Conservation (phyloP, 2,113 vertebrate species). For the Leuciscus idus region DNA sequence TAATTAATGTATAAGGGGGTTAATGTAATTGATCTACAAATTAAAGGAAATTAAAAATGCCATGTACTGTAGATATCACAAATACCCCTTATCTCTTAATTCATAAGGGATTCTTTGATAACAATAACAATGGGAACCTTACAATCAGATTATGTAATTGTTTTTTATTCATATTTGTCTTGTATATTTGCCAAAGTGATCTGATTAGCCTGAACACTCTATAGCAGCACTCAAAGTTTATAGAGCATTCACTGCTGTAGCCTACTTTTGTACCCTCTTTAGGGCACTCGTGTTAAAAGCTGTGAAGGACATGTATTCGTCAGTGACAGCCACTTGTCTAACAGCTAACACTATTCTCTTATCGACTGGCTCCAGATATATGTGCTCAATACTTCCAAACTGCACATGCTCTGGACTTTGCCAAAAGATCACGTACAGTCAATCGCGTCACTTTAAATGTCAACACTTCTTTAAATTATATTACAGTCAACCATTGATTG, state of each 20-base stretch:
- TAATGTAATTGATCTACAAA: neutral
- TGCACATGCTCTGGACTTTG: too few species aligned
- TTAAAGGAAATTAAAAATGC: neutral
- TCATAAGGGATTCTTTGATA: neutral
- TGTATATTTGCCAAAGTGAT: neutral
- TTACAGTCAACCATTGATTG: neutral
- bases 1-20: neutral
- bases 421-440: neutral
- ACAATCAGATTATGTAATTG: neutral
- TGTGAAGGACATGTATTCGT: neutral
- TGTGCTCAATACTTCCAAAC: neutral
- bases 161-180: neutral
- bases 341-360: neutral
- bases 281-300: conserved; percentile 13
- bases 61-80: neutral
- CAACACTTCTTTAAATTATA: neutral
- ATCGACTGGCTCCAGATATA: neutral
- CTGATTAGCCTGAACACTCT: neutral
- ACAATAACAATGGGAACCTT: neutral
- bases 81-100: neutral
- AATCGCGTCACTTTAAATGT: neutral
- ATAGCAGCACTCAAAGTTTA: neutral
- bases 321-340: conserved; percentile 14
- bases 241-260: neutral
- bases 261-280: conserved; percentile 1